Percentiles rank a stretch among this genome's conserved stretches.
These are phyloP conservation scores for Drosophila seclusa DNA, from an alignment of 2,888 invertebrate species.

Conservation along the genomic window DNA sequence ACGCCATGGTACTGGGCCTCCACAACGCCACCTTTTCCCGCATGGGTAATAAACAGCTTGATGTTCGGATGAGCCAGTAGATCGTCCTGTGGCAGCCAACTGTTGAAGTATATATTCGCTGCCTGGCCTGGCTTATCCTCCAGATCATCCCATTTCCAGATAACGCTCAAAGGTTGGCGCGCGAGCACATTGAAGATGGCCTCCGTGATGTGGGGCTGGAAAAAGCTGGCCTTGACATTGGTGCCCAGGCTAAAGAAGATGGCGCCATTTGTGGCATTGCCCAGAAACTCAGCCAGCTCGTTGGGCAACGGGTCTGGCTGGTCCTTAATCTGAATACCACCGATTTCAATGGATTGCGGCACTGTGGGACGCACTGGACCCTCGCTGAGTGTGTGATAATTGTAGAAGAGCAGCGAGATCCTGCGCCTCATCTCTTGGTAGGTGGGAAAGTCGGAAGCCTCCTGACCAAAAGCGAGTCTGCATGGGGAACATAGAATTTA, in stretches of 20 bases:
- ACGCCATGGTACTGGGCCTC: slow-evolving; percentile 87
- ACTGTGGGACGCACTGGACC: slow-evolving; percentile 78
- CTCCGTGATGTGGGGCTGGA: slow-evolving; percentile 85
- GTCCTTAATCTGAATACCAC: slow-evolving; percentile 82
- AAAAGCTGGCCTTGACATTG: slow-evolving; percentile 73
- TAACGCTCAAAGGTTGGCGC: slow-evolving; percentile 86
- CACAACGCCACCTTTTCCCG: slow-evolving; percentile 87
- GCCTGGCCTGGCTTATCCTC: slow-evolving; percentile 86
- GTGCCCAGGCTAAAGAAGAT: slow-evolving; percentile 85
- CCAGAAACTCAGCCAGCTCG: slow-evolving; percentile 69
- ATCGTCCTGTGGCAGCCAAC: slow-evolving; percentile 90
- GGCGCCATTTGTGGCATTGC: slow-evolving; percentile 79
- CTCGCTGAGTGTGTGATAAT: slow-evolving; percentile 77
- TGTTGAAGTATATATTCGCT: slow-evolving; percentile 86
- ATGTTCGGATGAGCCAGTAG: slow-evolving; percentile 87
- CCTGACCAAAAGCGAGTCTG: slow-evolving; percentile 48
- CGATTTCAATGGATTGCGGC: slow-evolving; percentile 80
- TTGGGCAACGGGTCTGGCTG: slow-evolving; percentile 78
- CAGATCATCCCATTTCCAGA: slow-evolving; percentile 89
- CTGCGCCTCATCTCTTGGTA: slow-evolving; percentile 66
- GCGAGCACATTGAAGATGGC: slow-evolving; percentile 87
- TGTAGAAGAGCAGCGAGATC: slow-evolving; percentile 76
- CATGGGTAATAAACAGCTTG: slow-evolving; percentile 88
- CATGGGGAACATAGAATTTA: background rate
- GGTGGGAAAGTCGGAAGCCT: slow-evolving; percentile 56